A percentile compares a stretch with the other conserved stretches of the same genome.
Conservation (phyloP, 2,797 vertebrate genomes). For the Gorsachius magnificus region DNA sequence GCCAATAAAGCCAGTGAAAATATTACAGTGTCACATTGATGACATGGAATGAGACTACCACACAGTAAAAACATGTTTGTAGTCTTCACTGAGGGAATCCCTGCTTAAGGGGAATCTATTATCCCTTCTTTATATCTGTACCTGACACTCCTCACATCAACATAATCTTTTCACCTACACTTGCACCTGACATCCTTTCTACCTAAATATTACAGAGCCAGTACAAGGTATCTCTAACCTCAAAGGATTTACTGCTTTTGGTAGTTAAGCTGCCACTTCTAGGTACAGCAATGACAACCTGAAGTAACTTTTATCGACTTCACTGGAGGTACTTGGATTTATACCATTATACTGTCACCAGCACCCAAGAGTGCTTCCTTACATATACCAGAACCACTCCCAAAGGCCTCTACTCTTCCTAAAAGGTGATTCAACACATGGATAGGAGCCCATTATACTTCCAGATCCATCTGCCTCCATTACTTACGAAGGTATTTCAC, state of each 20-base stretch:
- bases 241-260: background rate
- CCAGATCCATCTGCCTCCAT: background rate
- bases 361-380: background rate
- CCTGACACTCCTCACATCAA: background rate
- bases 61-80: background rate
- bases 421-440: background rate
- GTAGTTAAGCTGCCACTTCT: background rate
- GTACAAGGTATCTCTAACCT: background rate
- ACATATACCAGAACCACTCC: background rate
- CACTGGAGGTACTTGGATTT: background rate
- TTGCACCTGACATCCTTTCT: background rate
- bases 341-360: background rate
- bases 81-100: background rate
- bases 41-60: background rate
- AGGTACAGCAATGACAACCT: background rate
- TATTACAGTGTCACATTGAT: background rate
- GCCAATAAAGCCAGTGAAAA: background rate
- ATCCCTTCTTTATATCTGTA: background rate
- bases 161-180: background rate
- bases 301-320: background rate
- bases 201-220: background rate
- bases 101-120: background rate
- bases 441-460: background rate
- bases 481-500: background rate
- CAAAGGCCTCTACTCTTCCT: background rate